Evolutionary conservation across 1,140 invertebrate species (phyloP).

Genomic region (Glomeris maerens): DNA sequence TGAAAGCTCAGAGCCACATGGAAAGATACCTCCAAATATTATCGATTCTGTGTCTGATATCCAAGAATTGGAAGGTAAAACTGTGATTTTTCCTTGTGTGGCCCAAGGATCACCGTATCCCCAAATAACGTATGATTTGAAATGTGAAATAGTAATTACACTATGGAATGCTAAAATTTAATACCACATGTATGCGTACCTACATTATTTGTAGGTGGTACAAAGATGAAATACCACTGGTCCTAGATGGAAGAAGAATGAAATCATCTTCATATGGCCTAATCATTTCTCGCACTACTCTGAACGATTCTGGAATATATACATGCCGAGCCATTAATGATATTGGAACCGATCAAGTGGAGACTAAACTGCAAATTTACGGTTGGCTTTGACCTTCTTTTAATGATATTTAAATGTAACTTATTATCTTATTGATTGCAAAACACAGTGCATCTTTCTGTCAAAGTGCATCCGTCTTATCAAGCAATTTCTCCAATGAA

Average conservation of each 20-base stretch:
- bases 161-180: not conserved
- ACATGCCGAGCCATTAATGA: conserved; percentile 31
- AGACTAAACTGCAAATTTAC: conserved; percentile 32
- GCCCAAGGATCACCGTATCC: not conserved
- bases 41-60: not conserved
- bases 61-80: not conserved
- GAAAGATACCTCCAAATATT: conserved; percentile 2
- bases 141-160: not conserved
- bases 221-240: not conserved
- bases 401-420: no score
- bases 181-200: no score
- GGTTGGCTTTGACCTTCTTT: conserved; percentile 29
- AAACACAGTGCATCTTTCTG: no score
- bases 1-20: conserved; percentile 4
- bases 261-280: not conserved
- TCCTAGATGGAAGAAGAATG: not conserved
- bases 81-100: not conserved
- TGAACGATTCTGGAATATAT: conserved; percentile 21
- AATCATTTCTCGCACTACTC: not conserved
- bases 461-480: no score
- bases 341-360: conserved; percentile 31
- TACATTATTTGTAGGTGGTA: not conserved
- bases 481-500: no score
- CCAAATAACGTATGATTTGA: not conserved
- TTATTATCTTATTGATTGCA: no score